These are phyloP conservation scores for Lasioglossum vierecki DNA, from an alignment of 2,888 invertebrate genomes.

Conservation along the genomic window DNA sequence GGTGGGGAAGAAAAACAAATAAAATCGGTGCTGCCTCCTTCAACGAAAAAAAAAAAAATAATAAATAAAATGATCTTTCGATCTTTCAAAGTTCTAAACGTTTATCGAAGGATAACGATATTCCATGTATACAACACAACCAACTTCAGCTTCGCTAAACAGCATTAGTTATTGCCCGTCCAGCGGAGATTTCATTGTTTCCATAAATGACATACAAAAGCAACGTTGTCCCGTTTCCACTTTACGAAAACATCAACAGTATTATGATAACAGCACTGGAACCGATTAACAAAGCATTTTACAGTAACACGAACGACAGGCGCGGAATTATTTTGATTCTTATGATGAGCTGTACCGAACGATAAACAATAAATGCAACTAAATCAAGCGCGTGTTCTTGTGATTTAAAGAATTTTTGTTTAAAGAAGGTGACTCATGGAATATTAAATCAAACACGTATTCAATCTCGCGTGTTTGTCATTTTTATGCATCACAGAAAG, in stretches of 20 bases:
- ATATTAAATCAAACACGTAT: constrained; percentile 22
- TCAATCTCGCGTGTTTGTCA: constrained; percentile 10
- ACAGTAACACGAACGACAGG: constrained; percentile 22
- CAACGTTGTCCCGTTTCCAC: constrained; percentile 7
- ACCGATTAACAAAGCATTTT: constrained; percentile 36
- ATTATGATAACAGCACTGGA: constrained; percentile 36
- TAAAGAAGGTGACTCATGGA: constrained; percentile 26
- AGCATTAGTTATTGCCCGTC: constrained; percentile 71
- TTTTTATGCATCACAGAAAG: constrained; percentile 25
- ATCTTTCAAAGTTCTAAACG: constrained; percentile 51
- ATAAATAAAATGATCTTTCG: not conserved
- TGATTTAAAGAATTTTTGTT: constrained; percentile 17
- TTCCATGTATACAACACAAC: constrained; percentile 38
- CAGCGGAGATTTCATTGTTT: constrained; percentile 36
- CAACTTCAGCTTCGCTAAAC: constrained; percentile 71
- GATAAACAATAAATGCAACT: not conserved
- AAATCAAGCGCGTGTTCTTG: constrained; percentile 11
- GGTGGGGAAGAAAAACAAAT: not conserved
- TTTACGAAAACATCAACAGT: constrained; percentile 48
- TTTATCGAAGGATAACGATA: constrained; percentile 35
- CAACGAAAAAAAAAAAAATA: constrained; percentile 17
- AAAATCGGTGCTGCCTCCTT: constrained; percentile 11
- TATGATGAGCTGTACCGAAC: not conserved
- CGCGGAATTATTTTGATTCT: constrained; percentile 3
- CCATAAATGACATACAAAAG: constrained; percentile 2